A percentile compares a stretch with the other conserved stretches of the same genome.
Evolutionary conservation across 2,888 invertebrate species (phyloP).

Genomic region (Desoria tigrina): DNA sequence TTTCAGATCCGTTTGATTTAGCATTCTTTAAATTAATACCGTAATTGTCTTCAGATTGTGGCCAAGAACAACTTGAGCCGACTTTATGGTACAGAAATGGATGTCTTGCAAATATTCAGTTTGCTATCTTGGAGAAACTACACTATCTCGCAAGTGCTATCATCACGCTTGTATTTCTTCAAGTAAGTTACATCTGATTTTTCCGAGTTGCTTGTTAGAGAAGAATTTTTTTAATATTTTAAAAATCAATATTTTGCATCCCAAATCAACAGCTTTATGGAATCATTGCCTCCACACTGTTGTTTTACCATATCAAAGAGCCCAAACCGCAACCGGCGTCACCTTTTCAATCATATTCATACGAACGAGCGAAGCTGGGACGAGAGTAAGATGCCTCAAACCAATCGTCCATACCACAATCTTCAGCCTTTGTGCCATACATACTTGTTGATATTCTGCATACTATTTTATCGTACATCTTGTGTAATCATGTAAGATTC

Average conservation of each 20-base stretch:
- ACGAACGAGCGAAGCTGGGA: constrained; percentile 48
- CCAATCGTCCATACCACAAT: not conserved
- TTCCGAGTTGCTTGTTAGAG: not conserved
- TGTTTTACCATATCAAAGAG: constrained; percentile 63
- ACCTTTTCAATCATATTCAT: constrained; percentile 68
- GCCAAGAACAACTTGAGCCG: constrained; percentile 57
- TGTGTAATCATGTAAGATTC: no score
- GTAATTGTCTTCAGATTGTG: not conserved
- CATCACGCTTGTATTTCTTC: constrained; percentile 73
- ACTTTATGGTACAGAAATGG: constrained; percentile 69
- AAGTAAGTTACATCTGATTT: constrained; percentile 60
- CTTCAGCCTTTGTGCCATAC: no score
- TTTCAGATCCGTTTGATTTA: not conserved
- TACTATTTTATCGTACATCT: no score
- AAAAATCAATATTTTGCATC: not conserved
- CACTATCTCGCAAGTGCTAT: constrained; percentile 78
- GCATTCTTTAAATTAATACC: not conserved
- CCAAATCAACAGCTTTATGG: constrained; percentile 66
- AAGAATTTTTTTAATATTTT: not conserved
- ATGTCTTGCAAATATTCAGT: constrained; percentile 72
- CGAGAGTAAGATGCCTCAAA: not conserved
- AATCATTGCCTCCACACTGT: constrained; percentile 71
- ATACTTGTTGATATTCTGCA: no score
- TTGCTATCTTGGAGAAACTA: constrained; percentile 74
- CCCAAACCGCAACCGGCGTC: constrained; percentile 61